Evolutionary conservation across 2,113 vertebrate genomes (phyloP), one percentile per base, ranked within the genome.

Genomic region (Percina caprodes): DNA sequence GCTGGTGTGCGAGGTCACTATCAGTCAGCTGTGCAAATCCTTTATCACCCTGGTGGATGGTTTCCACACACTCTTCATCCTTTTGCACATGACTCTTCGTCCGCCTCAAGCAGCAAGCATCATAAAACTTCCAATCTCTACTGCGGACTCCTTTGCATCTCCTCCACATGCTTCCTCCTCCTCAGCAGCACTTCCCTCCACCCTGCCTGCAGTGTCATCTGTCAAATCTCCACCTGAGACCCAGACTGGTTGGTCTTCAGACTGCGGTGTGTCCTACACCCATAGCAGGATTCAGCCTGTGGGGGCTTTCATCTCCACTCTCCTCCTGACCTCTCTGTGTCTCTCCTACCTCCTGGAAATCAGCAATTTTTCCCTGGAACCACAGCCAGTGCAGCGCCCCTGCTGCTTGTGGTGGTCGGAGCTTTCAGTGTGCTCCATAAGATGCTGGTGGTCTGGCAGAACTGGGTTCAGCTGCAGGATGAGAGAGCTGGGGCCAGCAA

Each of bases 1-100:
- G 66, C 86, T 96, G 77, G 48, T 94, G 42, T 85, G 87, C 6
- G 90, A 96, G 88, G 79, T 96, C 1, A 48, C 85, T 68, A 39
- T 92, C 76, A 93, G 93, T 76, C 91, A 92, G 39, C 81, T 96
- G 30, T 96, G 94, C 85, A 88, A 90, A 24, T 96, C 94, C 4
- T 88, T 95, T 69, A 93, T 95, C 87, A 90, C 51, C 52, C 86
- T 94, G 68, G 78, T 94, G 49, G 94, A 96, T 30, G 88, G 86
- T 66, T 96, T 95, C 84, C 93, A 95, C 85, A 95, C 95, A 0
- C 84, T 96, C 70, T 94, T 93, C 63, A 21, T 96, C 59, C 83
- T 95, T 78, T 62, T 94, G 46, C 79, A 63, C 59, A 65, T 94
- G 77, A 82, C 83, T 63, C 79, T 92, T 26, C 74, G 55, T 73